phyloP scores from a whole-genome alignment of 2,113 vertebrate species.

The Tragulus kanchil region DNA sequence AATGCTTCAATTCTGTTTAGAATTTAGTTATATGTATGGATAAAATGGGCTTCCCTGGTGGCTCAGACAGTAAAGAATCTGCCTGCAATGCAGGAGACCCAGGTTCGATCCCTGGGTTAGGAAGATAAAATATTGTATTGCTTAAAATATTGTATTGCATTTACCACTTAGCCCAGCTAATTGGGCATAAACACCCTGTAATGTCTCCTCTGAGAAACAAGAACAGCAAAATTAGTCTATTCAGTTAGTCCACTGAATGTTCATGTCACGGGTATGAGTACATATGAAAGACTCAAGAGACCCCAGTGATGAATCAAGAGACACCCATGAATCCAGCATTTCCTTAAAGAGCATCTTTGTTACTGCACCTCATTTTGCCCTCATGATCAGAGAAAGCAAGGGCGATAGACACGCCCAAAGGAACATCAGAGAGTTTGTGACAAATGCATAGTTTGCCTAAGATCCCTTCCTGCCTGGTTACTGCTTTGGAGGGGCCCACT shows the following conservation, averaged over 20 bases:
- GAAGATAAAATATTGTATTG: too few relatives aligned
- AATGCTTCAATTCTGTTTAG: slow-evolving; percentile 19
- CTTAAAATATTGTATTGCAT: background rate
- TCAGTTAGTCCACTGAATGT: background rate
- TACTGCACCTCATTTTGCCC: background rate
- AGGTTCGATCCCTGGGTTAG: too few relatives aligned
- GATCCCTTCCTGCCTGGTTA: background rate
- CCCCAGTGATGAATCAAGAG: background rate
- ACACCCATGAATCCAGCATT: background rate
- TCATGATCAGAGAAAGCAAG: background rate
- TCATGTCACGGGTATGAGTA: background rate
- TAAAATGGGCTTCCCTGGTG: background rate
- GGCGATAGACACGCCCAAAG: background rate
- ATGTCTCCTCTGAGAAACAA: background rate
- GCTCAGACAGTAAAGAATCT: too few relatives aligned
- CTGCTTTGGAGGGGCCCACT: background rate
- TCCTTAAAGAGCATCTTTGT: background rate
- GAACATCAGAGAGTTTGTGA: background rate
- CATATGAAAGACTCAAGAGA: background rate
- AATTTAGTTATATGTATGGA: background rate
- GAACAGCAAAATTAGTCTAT: background rate
- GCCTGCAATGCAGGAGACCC: too few relatives aligned
- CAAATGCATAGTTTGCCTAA: background rate
- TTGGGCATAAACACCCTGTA: background rate
- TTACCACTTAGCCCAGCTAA: background rate